These are phyloP conservation scores for Rousettus madagascariensis DNA, from an alignment of 2,797 vertebrate genomes.

Conservation along the genomic window DNA sequence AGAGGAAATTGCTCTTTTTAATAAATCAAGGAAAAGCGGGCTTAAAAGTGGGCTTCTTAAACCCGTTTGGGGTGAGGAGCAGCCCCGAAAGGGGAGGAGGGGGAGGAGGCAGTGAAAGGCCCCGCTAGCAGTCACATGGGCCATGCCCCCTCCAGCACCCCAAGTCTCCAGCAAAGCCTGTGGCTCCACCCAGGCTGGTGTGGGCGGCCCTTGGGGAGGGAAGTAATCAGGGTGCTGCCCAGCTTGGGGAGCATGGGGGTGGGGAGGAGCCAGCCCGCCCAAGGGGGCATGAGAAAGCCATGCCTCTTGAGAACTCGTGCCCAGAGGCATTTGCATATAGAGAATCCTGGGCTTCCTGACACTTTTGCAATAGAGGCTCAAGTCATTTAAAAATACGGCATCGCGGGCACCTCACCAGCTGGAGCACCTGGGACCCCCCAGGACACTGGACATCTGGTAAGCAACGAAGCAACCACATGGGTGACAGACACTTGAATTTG, in stretches of 20 bases:
- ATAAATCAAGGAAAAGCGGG: background rate
- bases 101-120: background rate
- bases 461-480: background rate
- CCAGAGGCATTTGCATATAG: background rate
- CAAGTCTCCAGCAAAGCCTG: background rate
- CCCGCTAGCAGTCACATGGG: too few species aligned
- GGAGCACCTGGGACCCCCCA: too few species aligned
- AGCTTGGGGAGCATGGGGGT: too few species aligned
- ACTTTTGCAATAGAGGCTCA: background rate
- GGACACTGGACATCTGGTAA: background rate
- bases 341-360: background rate
- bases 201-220: background rate
- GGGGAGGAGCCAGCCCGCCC: background rate
- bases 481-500: background rate
- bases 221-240: background rate
- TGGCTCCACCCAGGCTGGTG: background rate
- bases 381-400: background rate
- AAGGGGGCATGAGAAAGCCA: background rate
- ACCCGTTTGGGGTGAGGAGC: background rate
- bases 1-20: background rate
- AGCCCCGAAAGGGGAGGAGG: background rate
- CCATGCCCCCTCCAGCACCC: background rate
- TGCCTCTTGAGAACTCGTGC: background rate
- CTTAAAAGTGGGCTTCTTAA: background rate
- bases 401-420: background rate